These are phyloP conservation scores for Acridotheres tristis DNA, from an alignment of 2,797 vertebrate species.

Conservation along the genomic window DNA sequence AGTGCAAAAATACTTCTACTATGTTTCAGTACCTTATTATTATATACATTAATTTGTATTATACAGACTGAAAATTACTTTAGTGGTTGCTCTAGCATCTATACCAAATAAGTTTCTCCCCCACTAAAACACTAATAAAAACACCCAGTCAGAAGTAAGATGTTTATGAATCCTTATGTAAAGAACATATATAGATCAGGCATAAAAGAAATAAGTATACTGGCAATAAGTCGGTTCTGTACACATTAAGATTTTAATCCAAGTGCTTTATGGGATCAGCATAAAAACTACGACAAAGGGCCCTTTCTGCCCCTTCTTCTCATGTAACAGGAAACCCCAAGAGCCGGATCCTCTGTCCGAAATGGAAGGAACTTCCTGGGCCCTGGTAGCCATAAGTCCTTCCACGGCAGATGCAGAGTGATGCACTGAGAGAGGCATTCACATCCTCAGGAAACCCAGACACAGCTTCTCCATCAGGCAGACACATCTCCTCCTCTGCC, in stretches of 20 bases:
- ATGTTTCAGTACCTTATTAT: not conserved
- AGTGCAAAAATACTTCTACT: not conserved
- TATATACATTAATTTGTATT: not conserved
- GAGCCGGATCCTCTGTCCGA: not conserved
- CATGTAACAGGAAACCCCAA: not conserved
- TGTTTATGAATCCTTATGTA: not conserved
- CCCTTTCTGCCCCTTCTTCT: accelerated
- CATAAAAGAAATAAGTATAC: not conserved
- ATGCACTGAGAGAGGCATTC: accelerated
- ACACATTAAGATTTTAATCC: not conserved
- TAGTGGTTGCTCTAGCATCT: not conserved
- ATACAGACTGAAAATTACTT: not conserved
- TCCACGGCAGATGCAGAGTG: accelerated
- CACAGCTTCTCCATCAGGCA: not conserved
- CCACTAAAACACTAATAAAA: not conserved
- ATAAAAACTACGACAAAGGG: not conserved
- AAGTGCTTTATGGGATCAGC: not conserved
- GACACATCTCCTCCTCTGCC: accelerated
- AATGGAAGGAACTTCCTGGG: not conserved
- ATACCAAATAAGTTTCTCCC: not conserved
- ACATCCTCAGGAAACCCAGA: not conserved
- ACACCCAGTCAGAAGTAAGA: not conserved
- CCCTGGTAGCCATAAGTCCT: not conserved
- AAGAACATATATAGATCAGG: not conserved
- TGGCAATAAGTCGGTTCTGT: not conserved